Base-by-base conservation (phyloP, 1,140 invertebrate species). In the Dryas iulia region DNA sequence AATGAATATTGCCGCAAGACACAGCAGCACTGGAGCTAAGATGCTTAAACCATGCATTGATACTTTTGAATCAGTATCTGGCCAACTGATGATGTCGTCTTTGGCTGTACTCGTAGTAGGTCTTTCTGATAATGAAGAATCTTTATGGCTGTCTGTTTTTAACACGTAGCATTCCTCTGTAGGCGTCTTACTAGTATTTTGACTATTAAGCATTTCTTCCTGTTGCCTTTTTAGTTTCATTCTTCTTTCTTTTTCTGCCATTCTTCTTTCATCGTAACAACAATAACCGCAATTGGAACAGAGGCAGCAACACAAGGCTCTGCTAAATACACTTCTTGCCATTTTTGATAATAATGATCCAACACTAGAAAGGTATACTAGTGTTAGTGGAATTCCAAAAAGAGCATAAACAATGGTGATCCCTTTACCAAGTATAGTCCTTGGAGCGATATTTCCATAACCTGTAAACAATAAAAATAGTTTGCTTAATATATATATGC, bases 311-410 rank as follows among this genome's bases (percentile, higher is more conserved):
- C 96, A 97, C 31, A 97, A 89, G 1, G 96, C 96, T 72, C 87
- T 94, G 4, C 96, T 96, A 90, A 98, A 98, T 35, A 98, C 95
- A 76, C 96, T 97, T 71, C 97, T 93, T 57, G 98, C 98, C 79
- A 98, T 96, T 77, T 95, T 94, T 14, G 97, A 97, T 72, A 98
- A 90, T 14, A 97, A 94, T 68, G 96, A 96, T 25, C 96, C 96
- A 7, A 97, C 95, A 83, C 95, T 97, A 62, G 96, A 96, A 33
- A 98, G 92, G 87, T 98, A 98, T 14, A 98, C 94, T 56, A 99
- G 93, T 64, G 98, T 98, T 54, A 99, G 87, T 0, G 98, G 98
- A 74, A 99, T 98, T 14, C 98, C 97, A 3, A 98, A 90, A 30
- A 96, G 94, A 3, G 97, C 97, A 85, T 98, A 98, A 1, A 96